Base-by-base conservation (phyloP, 2,113 vertebrate species). In the Echinops telfairi region DNA sequence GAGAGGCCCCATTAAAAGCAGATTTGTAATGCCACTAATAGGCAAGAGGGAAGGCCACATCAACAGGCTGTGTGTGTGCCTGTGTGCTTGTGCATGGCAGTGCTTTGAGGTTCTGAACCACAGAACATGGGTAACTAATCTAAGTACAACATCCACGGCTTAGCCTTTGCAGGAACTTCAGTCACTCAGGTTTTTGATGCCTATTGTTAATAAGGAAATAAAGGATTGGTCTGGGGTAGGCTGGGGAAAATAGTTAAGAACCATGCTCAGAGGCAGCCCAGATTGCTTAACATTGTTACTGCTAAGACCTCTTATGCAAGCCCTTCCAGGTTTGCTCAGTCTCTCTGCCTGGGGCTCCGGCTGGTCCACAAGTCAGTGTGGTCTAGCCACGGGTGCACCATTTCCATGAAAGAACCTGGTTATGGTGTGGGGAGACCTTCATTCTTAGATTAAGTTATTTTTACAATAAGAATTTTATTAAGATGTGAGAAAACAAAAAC, bases 11-110 rank as follows among this genome's bases (percentile, higher is more conserved):
- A 97, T 96, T 94, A 95, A 73, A 95, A 94, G 40, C 88, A 94
- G 95, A 96, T 96, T 82, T 97, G 90, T 94, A 95, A 93, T 92
- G 80, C 36, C 90, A 84, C 76, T 95, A 94, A 92, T 60, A 94
- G 88, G 64, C 43, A 91, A 31, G 77, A 89, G 75, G 75, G 57
- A 92, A 83, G 62, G 83, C 73, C 83, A 8, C 8, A 88, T 40
- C 71, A 78, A 75, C 3, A 93, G 64, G 76, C 27, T 22, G 7
- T 66, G 83, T 75, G n/a, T 60, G 60, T 57, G 9, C 17, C 38
- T 19, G 33, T 66, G 23, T 36, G 8, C 33, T 76, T 47, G 40
- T 3, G 25, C 62, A 70, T 0, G 29, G 83, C 33, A 80, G 10
- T 62, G 70, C 70, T 90, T 29, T 90, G 92, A 83, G 78, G 70